A percentile compares a stretch with the other conserved stretches of the same genome.
Conservation (phyloP, 2,888 invertebrate species). For the Eristalis pertinax region DNA sequence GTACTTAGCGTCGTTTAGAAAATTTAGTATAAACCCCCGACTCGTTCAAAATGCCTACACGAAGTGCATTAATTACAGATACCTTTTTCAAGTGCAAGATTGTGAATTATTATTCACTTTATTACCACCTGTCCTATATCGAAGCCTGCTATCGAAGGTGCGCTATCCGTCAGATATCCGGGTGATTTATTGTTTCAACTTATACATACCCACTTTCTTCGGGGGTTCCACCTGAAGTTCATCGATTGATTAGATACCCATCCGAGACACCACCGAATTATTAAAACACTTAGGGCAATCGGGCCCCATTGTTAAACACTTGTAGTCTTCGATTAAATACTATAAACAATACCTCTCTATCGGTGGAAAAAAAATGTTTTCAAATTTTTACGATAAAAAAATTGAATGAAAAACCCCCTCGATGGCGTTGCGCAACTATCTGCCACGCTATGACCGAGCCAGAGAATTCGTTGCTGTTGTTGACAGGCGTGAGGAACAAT, state of each 20-base stretch:
- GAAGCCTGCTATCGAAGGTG: background rate
- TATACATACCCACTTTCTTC: background rate
- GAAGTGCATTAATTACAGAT: no score
- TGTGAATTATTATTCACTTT: background rate
- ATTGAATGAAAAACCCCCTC: background rate
- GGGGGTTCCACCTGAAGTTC: background rate
- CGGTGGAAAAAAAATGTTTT: background rate
- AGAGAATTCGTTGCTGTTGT: background rate
- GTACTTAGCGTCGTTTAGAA: no score
- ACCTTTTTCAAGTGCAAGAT: background rate
- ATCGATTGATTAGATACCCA: background rate
- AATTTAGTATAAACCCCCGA: no score
- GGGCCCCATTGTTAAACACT: background rate
- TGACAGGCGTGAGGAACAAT: background rate
- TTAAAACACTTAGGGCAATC: background rate
- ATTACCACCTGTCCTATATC: background rate
- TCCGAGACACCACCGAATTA: background rate
- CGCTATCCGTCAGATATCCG: background rate
- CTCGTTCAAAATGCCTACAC: no score
- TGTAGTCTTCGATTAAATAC: background rate
- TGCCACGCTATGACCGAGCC: background rate
- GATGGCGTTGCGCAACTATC: background rate
- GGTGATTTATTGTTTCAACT: background rate
- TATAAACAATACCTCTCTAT: background rate
- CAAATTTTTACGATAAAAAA: background rate